Percentiles rank a stretch among this genome's conserved stretches.
These are phyloP conservation scores for Neotragus pygmaeus DNA, from an alignment of 2,113 vertebrate species.

Conservation along the genomic window DNA sequence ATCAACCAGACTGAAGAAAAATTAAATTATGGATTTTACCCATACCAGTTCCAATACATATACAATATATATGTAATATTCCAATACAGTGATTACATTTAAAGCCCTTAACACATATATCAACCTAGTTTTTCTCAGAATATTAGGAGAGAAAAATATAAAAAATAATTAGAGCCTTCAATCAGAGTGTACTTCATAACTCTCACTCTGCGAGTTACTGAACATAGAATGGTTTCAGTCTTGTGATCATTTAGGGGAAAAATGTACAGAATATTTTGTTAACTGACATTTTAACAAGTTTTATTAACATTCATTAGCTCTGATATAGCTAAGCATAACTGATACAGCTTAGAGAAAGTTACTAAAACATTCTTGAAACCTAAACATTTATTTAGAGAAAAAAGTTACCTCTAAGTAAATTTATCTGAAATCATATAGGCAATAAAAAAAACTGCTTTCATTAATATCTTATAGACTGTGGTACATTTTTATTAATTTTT, in stretches of 20 bases:
- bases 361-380: background rate
- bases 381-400: background rate
- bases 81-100: background rate
- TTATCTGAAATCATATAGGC: background rate
- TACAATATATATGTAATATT: background rate
- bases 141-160: background rate
- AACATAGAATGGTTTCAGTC: background rate
- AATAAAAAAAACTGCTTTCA: background rate
- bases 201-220: background rate
- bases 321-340: background rate
- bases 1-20: background rate
- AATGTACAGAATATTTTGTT: background rate
- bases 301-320: background rate
- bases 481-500: background rate
- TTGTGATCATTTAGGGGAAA: background rate
- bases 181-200: background rate
- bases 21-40: background rate
- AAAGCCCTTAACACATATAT: background rate
- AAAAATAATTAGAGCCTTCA: background rate
- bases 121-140: background rate
- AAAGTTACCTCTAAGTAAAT: background rate
- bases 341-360: background rate
- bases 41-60: background rate
- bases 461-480: background rate
- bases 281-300: background rate